A percentile compares a stretch with the other conserved stretches of the same genome.
Evolutionary conservation across 2,113 vertebrate species (phyloP).

Genomic region (Chaenocephalus aceratus): DNA sequence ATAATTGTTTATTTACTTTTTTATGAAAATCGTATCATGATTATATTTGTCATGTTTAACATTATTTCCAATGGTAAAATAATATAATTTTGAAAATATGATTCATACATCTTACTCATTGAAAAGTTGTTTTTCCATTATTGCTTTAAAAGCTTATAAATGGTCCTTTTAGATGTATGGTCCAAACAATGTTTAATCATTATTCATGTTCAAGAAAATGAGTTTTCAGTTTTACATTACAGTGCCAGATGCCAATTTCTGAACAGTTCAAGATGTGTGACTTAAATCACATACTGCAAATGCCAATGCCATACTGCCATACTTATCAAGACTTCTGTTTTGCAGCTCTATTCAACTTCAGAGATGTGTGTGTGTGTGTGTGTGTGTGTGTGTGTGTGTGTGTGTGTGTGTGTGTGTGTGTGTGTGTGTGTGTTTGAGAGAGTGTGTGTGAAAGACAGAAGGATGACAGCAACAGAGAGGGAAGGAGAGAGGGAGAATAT

Average conservation of each 20-base stretch:
- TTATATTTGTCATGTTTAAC: background rate
- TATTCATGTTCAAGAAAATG: background rate
- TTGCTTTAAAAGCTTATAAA: background rate
- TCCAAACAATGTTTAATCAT: background rate
- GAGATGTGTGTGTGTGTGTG: conserved; percentile 1
- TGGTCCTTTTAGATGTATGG: background rate
- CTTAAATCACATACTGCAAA: conserved; percentile 3
- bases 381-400: background rate
- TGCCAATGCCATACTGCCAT: background rate
- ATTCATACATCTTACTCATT: background rate
- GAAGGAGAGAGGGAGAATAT: conserved; percentile 44
- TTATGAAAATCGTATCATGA: background rate
- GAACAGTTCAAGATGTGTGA: conserved; percentile 8
- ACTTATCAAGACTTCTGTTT: conserved; percentile 10
- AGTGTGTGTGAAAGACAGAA: background rate
- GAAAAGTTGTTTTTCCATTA: background rate
- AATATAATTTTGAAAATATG: too few relatives aligned
- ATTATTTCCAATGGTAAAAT: background rate
- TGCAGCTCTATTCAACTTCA: conserved; percentile 22
- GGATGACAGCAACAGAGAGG: conserved; percentile 18
- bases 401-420: background rate
- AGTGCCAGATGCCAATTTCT: background rate
- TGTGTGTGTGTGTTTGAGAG: background rate
- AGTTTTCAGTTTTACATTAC: background rate
- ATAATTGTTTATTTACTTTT: background rate